Base-by-base conservation (phyloP, 2,888 invertebrate genomes). In the Yponomeuta plumbellus region DNA sequence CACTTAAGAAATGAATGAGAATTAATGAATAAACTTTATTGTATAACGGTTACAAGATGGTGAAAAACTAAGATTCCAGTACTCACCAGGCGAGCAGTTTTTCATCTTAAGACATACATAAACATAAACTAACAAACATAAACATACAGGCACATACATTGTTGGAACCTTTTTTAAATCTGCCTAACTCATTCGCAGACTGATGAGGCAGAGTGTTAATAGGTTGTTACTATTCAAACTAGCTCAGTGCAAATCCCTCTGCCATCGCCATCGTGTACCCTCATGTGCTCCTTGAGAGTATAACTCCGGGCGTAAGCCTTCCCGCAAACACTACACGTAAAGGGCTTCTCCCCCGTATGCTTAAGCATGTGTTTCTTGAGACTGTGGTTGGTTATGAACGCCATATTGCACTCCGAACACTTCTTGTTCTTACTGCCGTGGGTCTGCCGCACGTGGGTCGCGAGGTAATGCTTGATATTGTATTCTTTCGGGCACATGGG, bases 321-420 rank as follows among this genome's bases (percentile, higher is more conserved):
- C 23, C 77, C 74, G 69, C 91, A 92, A 0, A 87, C 69, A 10
- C 70, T 72, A 70, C 92, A 92, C 20, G 78, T 74, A 68, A 76
- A 88, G 1, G 86, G 85, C 67, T 88, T 89, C 1, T 81, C 74
- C 0, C 86, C 88, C 0, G 81, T 80, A 69, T 92, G 92, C 65
- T 84, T 87, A 22, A 84, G 72, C 86, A 88, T 86, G 67, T 92
- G 92, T 61, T 87, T 87, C 66, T 89, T 91, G 56, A 92, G 74
- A 3, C 86, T 86, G 69, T 90, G 86, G 65, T 90, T 91, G 0
- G 86, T 85, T 65, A 86, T 86, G 71, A 92, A 92, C 22, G 88
- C 89, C 80, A 90, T 91, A 0, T 82, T 82, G 70, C 92, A 92
- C 17, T 89, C 84, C 0, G 73, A 64, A 69, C 92, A 92, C 72